Conservation (phyloP, 2,888 invertebrate genomes). For the Watsonalla binaria region DNA sequence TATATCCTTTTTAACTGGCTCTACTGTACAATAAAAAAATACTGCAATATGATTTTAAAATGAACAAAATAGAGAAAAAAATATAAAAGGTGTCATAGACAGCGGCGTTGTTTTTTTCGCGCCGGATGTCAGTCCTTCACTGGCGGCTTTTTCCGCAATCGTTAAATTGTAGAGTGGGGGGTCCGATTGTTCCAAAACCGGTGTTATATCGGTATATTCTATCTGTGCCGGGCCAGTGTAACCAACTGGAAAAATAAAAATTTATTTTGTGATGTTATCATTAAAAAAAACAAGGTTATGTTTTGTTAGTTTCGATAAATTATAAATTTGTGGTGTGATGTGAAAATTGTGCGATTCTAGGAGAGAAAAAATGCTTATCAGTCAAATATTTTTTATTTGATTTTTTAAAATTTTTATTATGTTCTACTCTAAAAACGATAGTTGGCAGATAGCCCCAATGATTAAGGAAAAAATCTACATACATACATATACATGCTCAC, state of each 20-base stretch:
- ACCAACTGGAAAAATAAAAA: conserved; percentile 37
- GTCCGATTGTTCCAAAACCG: conserved; percentile 56
- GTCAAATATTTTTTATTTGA: not conserved
- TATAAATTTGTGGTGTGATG: no score
- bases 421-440: not conserved
- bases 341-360: no score
- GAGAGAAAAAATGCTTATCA: no score
- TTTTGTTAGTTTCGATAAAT: no score
- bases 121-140: conserved; percentile 18
- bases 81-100: not conserved
- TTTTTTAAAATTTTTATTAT: not conserved
- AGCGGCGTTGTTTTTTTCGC: not conserved
- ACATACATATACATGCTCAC: no score
- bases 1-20: no score
- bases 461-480: no score
- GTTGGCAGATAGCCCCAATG: no score
- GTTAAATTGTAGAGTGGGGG: conserved; percentile 47
- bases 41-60: not conserved
- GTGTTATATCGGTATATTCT: conserved; percentile 60
- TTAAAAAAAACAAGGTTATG: not conserved
- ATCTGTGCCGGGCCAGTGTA: conserved; percentile 42
- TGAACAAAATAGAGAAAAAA: not conserved
- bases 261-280: not conserved
- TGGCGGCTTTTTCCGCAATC: conserved; percentile 48
- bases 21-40: no score